Evolutionary conservation across 2,113 vertebrate species (phyloP).

Genomic region (Tiliqua scincoides): DNA sequence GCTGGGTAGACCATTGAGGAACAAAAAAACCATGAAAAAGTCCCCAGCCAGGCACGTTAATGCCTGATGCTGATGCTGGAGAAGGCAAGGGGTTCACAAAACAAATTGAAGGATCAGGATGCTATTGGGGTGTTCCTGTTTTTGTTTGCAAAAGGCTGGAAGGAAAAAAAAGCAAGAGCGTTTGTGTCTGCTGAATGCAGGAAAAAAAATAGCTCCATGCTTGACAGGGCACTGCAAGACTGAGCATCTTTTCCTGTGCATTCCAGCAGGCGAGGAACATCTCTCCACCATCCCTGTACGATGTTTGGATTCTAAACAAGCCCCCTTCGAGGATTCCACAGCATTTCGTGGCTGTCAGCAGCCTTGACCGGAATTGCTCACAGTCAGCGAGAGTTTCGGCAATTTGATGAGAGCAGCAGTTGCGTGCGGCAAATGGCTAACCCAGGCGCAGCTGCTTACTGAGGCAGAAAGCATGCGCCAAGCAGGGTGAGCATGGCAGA

Average conservation of each 20-base stretch:
- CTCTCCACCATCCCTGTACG: not conserved
- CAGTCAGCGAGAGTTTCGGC: not conserved
- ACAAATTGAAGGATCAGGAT: too few relatives aligned
- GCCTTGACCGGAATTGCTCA: not conserved
- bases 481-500: too few relatives aligned
- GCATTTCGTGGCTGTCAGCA: not conserved
- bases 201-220: not conserved
- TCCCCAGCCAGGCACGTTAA: too few relatives aligned
- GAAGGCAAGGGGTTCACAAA: too few relatives aligned
- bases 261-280: not conserved
- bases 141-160: not conserved
- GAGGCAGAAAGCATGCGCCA: not conserved
- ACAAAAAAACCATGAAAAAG: too few relatives aligned
- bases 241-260: not conserved
- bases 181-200: not conserved
- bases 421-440: not conserved
- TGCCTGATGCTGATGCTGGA: too few relatives aligned
- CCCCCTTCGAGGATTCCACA: conserved; percentile 3
- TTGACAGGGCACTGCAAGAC: not conserved
- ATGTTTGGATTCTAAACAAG: conserved; percentile 11
- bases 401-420: not conserved
- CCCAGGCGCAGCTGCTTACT: not conserved
- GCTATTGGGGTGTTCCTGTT: not conserved
- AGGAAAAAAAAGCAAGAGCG: not conserved
- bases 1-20: too few relatives aligned